Percentiles rank a stretch among this genome's conserved stretches.
These are phyloP conservation scores for Beris chalybata DNA, from an alignment of 2,888 invertebrate genomes.

Conservation along the genomic window DNA sequence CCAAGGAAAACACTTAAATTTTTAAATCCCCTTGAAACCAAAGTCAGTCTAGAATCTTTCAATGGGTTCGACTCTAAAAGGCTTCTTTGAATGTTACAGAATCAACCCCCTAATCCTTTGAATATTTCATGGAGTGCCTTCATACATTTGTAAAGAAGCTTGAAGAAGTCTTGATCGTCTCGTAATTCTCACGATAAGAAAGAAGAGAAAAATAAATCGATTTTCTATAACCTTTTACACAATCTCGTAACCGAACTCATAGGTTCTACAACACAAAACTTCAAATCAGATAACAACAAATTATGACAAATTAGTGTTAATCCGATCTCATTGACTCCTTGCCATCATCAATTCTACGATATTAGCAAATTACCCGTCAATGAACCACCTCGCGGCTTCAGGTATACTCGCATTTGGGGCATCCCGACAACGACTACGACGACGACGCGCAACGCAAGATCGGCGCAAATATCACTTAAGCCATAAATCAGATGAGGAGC, in stretches of 20 bases:
- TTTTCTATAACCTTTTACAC: not conserved
- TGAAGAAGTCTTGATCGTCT: no score
- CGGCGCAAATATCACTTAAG: constrained; percentile 33
- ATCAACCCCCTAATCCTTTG: no score
- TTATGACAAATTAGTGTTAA: constrained; percentile 40
- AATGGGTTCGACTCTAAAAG: no score
- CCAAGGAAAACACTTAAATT: no score
- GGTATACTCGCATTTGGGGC: not conserved
- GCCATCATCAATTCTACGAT: constrained; percentile 32
- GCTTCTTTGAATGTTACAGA: no score
- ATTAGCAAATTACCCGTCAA: constrained; percentile 26
- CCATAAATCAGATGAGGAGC: constrained; percentile 36
- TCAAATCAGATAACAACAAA: constrained; percentile 36
- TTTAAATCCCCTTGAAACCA: no score
- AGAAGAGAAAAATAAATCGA: no score
- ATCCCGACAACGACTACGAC: not conserved
- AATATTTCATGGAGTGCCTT: no score
- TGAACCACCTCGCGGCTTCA: constrained; percentile 19
- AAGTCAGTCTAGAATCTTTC: no score
- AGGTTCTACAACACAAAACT: constrained; percentile 6
- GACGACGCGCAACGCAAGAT: constrained; percentile 12
- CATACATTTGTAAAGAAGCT: no score
- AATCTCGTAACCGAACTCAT: constrained; percentile 21
- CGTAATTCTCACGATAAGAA: no score
- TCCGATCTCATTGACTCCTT: constrained; percentile 35